These are phyloP conservation scores for Zele albiditarsus DNA, from an alignment of 2,888 invertebrate species.

Conservation along the genomic window DNA sequence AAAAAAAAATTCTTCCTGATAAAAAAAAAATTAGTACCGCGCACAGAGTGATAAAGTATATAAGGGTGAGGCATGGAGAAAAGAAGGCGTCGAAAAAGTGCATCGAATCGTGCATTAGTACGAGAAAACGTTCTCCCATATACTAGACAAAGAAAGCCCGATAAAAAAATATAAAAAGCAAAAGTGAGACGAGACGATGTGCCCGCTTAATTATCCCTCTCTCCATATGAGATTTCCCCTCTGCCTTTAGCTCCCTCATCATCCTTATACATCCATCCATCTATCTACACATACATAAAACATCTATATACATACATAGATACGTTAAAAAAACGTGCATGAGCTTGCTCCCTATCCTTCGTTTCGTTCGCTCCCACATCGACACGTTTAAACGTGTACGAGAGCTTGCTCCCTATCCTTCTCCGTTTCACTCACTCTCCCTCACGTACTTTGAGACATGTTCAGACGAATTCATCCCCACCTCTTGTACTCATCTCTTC, in stretches of 20 bases:
- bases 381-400: neutral
- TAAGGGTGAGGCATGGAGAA: slow-evolving; percentile 1
- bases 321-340: neutral
- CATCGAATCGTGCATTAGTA: slow-evolving; percentile 29
- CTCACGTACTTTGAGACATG: slow-evolving; percentile 38
- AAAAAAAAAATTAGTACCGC: slow-evolving; percentile 1
- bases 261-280: neutral
- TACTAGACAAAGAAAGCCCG: neutral
- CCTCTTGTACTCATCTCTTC: slow-evolving; percentile 3
- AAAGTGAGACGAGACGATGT: slow-evolving; percentile 56
- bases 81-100: slow-evolving; percentile 46
- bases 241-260: neutral
- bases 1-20: neutral
- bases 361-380: neutral
- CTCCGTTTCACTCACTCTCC: slow-evolving; percentile 12
- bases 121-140: neutral
- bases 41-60: neutral
- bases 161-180: slow-evolving; percentile 39
- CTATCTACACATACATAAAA: neutral
- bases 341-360: slow-evolving; percentile 17
- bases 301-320: neutral
- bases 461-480: slow-evolving; percentile 21
- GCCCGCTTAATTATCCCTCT: slow-evolving; percentile 71
- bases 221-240: slow-evolving; percentile 30
- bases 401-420: neutral